phyloP scores from a whole-genome alignment of 2,888 invertebrate genomes.

The Drosophila dives region DNA sequence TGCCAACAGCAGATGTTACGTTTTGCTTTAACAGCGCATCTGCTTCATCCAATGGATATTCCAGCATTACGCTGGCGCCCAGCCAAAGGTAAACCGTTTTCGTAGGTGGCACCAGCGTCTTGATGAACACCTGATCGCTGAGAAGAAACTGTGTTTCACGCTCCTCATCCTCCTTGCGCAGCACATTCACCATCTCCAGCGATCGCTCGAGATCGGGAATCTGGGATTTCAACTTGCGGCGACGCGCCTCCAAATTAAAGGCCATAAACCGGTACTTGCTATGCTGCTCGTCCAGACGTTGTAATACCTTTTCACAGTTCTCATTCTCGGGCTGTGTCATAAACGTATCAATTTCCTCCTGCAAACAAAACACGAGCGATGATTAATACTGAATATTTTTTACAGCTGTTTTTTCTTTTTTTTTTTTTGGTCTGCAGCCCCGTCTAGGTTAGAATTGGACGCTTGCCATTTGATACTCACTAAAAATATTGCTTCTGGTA shows the following conservation, averaged over 20 bases:
- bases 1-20: conserved; percentile 92
- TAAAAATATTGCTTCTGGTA: conserved; percentile 94
- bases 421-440: conserved; percentile 24
- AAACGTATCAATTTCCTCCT: conserved; percentile 98
- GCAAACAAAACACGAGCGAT: conserved; percentile 26
- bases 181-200: conserved; percentile 94
- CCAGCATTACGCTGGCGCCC: conserved; percentile 98
- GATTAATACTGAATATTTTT: conserved; percentile 47
- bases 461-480: conserved; percentile 86
- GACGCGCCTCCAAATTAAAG: conserved; percentile 93
- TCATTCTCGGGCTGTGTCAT: conserved; percentile 94
- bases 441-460: conserved; percentile 68
- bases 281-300: conserved; percentile 95
- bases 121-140: conserved; percentile 95
- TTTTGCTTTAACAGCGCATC: conserved; percentile 93
- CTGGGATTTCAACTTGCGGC: conserved; percentile 94
- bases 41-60: conserved; percentile 96
- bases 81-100: conserved; percentile 94
- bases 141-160: conserved; percentile 94
- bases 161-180: conserved; percentile 92
- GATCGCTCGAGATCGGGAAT: conserved; percentile 97
- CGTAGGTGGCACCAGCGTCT: conserved; percentile 94
- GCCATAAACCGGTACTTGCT: conserved; percentile 99
- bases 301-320: conserved; percentile 93
- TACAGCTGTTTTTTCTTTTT: conserved; percentile 46